Evolutionary conservation across 2,888 invertebrate genomes (phyloP), one percentile per base, ranked within the genome.

Genomic region (Eristalis tenax): DNA sequence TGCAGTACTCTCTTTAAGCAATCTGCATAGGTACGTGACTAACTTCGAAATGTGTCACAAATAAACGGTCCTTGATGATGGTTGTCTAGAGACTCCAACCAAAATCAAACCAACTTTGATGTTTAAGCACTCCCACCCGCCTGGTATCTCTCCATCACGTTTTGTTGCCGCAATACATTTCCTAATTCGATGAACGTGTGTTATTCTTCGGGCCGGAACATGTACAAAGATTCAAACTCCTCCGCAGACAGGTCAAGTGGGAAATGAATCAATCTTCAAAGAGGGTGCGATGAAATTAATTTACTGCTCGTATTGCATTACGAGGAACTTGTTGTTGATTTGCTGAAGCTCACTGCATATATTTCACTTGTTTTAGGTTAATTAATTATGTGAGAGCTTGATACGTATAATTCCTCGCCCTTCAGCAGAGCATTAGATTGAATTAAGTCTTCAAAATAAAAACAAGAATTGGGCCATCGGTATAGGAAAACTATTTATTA

Each of bases 221-320:
- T 32, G 32, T 32, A 32, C 4, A 18, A n/a, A n/a, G 28, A 32
- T 63, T 18, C 63, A 63, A 32, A 32, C 32, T 63, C 32, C 63
- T 1, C n/a, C 32, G 3, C 32, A n/a, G 61, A 61, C 35, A n/a
- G 43, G 5, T 26, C 63, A 61, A 77, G 61, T 69, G 77, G 78
- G 35, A 61, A 61, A 73, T 73, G 79, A 61, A 80, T 80, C 79
- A 79, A 79, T 79, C 79, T 79, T 79, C 79, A 50, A 73, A 66
- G 43, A 66, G 61, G 66, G 35, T 23, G 73, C 59, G 66, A 73
- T 73, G 40, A 80, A 73, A 80, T 73, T 80, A 59, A 73, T 80
- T 73, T 66, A 79, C 73, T 18, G 18, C 50, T 8, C 18, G 50
- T 50, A 43, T 61, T 73, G 71, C 79, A 73, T 66, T 50, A 61